Evolutionary conservation across 2,113 vertebrate species (phyloP), one percentile per base, ranked within the genome.

Genomic region (Bombycilla garrulus): DNA sequence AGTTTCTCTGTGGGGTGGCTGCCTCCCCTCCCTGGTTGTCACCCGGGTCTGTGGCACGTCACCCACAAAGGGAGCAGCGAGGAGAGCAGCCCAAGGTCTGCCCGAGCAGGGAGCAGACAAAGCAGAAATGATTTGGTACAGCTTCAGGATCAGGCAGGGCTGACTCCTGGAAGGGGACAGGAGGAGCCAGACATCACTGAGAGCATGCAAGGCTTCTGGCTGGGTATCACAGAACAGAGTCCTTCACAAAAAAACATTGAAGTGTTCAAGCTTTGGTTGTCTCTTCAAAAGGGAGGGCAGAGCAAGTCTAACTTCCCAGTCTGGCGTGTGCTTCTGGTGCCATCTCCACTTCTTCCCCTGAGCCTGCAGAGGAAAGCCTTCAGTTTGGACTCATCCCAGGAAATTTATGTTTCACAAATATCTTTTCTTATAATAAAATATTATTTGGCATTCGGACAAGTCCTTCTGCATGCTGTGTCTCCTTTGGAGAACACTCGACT

Each of bases 251-350:
- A 62, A 92, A 48, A 9, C 10, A 23, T 14, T 28, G 4, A 67
- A 23, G 11, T 4, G 6, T 22, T 60, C 53, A 29, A 51, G 2
- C 17, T 76, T 62, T 70, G 45, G 17, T 33, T 48, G 19, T 48
- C 82, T 78, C 54, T 81, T 78, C 54, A 58, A 66, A 70, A 94
- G 20, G 3, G 31, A 70, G 25, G 19, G 38, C 42, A 81, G 22
- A 57, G 16, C 22, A 53, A 65, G 10, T 8, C 11, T 61, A 13
- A 22, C 45, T 57, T 65, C 24, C 23, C 0, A 0, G 11, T 53
- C 57, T 69, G 22, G 7, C 1, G 0, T 12, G 7, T 1, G 2
- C 15, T 69, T 45, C 54, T 73, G 19, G 19, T 40, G 10, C 15
- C 23, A 44, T 33, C n/a, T 72, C 51, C 38, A 5, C 6, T 64